These are phyloP conservation scores for Heterotilapia buettikoferi DNA, from an alignment of 2,113 vertebrate species.

Conservation along the genomic window DNA sequence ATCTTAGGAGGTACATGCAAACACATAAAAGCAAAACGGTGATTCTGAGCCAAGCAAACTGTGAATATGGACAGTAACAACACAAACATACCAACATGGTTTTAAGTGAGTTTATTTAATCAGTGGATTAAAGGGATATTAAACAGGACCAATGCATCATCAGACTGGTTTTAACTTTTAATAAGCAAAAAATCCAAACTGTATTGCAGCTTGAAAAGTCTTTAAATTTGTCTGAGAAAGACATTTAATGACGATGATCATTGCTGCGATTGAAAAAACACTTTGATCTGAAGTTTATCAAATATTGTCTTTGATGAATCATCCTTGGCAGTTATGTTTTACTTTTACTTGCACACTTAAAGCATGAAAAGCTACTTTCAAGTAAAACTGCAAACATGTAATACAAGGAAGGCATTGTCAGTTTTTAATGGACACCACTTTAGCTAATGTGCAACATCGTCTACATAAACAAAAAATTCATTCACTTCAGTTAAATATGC, in stretches of 20 bases:
- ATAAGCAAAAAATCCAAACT: not conserved
- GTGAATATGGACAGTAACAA: not conserved
- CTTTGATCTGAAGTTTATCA: not conserved
- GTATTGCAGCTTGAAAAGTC: not conserved
- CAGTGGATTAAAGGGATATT: not conserved
- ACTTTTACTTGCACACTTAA: not conserved
- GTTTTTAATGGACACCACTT: not conserved
- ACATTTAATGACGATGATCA: not conserved
- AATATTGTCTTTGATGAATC: not conserved
- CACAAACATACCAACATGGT: not conserved
- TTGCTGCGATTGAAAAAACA: not conserved
- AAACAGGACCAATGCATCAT: not conserved
- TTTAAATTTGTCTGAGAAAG: not conserved
- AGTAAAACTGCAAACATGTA: not conserved
- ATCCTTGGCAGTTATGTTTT: not conserved
- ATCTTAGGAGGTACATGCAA: slow-evolving; percentile 83
- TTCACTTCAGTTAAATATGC: too few species aligned
- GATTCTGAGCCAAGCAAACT: not conserved
- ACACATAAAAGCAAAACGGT: not conserved
- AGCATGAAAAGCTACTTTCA: not conserved
- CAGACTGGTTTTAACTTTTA: not conserved
- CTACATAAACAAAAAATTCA: too few species aligned
- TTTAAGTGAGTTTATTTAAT: not conserved
- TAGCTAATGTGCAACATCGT: not conserved
- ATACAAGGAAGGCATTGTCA: too few species aligned